Evolutionary conservation across 2,888 invertebrate species (phyloP).

Genomic region (Thymelicus acteon): DNA sequence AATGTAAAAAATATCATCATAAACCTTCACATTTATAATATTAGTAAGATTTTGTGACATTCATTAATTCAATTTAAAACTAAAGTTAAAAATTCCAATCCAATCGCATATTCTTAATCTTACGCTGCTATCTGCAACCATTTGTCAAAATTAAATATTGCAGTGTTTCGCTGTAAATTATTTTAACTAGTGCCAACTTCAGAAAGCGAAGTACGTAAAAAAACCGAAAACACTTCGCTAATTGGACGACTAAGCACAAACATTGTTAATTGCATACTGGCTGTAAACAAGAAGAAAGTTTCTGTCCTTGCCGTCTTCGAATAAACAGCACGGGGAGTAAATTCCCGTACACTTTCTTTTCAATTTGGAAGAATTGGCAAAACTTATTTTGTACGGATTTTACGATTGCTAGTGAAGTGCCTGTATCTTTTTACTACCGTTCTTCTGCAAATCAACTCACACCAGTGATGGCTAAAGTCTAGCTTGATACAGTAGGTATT

Average conservation of each 20-base stretch:
- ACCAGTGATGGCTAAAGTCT: background rate
- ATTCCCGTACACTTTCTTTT: conserved; percentile 24
- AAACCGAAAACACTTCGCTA: conserved; percentile 26
- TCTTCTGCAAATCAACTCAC: background rate
- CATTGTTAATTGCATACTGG: conserved; percentile 35
- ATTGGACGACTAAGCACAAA: conserved; percentile 34
- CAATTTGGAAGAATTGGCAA: conserved; percentile 12
- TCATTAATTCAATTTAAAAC: too few species aligned
- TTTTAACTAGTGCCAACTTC: conserved; percentile 10
- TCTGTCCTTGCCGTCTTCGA: conserved; percentile 19
- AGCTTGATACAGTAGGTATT: background rate
- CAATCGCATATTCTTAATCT: too few species aligned
- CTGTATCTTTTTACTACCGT: conserved; percentile 7
- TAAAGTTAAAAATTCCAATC: too few species aligned
- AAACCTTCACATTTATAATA: too few species aligned
- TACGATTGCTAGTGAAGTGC: conserved; percentile 1
- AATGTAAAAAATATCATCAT: too few species aligned
- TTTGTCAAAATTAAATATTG: background rate
- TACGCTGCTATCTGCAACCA: background rate
- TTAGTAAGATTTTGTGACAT: too few species aligned
- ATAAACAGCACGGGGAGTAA: conserved; percentile 14
- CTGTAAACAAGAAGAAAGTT: conserved; percentile 23
- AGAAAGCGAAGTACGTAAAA: conserved; percentile 1
- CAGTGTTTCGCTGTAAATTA: conserved; percentile 23
- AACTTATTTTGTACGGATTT: conserved; percentile 12